A percentile compares a stretch with the other conserved stretches of the same genome.
Conservation (phyloP, 2,888 invertebrate genomes). For the Aporophyla nigra region DNA sequence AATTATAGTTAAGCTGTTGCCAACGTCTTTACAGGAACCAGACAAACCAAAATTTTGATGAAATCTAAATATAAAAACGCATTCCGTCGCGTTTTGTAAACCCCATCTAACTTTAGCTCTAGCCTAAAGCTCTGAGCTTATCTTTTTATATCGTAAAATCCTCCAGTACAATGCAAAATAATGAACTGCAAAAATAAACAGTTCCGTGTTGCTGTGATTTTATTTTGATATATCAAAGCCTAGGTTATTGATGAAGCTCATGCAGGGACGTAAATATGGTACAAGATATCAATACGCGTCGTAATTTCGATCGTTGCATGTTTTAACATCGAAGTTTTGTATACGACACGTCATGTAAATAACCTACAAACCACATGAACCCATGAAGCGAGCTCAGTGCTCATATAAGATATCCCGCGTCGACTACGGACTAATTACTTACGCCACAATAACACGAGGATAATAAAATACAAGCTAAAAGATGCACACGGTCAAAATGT, state of each 20-base stretch:
- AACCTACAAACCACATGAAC: constrained; percentile 38
- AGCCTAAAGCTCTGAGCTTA: not conserved
- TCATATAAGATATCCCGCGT: not conserved
- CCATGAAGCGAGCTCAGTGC: not conserved
- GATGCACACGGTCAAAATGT: not conserved
- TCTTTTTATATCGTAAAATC: not conserved
- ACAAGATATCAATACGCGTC: not conserved
- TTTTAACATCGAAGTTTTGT: not conserved
- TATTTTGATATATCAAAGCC: not conserved
- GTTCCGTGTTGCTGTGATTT: not conserved
- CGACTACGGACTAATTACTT: not conserved
- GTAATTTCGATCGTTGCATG: not conserved
- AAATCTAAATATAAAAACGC: not conserved
- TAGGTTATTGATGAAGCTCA: not conserved
- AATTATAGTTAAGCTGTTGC: not conserved
- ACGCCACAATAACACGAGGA: not conserved
- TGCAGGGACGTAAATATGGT: not conserved
- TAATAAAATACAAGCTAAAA: not conserved
- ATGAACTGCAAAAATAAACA: not conserved
- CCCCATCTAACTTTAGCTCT: too few species aligned
- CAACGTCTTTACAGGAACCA: not conserved
- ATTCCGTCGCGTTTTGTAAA: too few species aligned
- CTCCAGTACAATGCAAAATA: not conserved
- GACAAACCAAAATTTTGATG: not conserved
- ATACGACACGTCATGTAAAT: not conserved